A percentile compares a stretch with the other conserved stretches of the same genome.
These are phyloP conservation scores for Pocillopora grandis DNA, from an alignment of 92 coral and sea anemone species.

Conservation along the genomic window DNA sequence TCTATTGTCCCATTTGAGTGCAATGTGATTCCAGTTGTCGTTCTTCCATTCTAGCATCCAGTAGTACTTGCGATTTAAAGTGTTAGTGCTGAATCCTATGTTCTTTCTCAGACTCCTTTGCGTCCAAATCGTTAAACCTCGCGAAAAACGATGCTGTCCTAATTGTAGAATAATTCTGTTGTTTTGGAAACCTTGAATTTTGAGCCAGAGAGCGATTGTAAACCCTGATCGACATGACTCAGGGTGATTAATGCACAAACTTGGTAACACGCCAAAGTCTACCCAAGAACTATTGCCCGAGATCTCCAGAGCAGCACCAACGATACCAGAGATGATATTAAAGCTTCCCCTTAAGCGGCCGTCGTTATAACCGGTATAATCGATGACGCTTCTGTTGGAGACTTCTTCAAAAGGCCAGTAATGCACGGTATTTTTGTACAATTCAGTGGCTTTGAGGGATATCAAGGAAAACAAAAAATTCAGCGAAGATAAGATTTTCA, in stretches of 20 bases:
- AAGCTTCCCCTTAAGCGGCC: slow-evolving; percentile 69
- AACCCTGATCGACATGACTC: slow-evolving; percentile 69
- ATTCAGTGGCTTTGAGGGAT: slow-evolving; percentile 71
- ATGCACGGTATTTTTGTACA: slow-evolving; percentile 73
- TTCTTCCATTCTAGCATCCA: slow-evolving; percentile 56
- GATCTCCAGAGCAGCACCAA: slow-evolving; percentile 84
- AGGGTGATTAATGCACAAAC: slow-evolving; percentile 79
- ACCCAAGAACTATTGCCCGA: slow-evolving; percentile 58
- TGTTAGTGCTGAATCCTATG: slow-evolving; percentile 66
- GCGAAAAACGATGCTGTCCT: slow-evolving; percentile 74
- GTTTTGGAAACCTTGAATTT: slow-evolving; percentile 64
- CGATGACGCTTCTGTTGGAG: slow-evolving; percentile 43
- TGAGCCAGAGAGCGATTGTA: slow-evolving; percentile 86
- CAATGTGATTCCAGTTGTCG: slow-evolving; percentile 84
- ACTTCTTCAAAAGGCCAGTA: slow-evolving; percentile 92
- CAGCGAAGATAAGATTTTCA: slow-evolving; percentile 35
- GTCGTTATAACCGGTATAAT: slow-evolving; percentile 60
- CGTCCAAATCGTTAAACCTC: slow-evolving; percentile 89
- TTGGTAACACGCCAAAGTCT: slow-evolving; percentile 67
- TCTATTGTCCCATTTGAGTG: slow-evolving; percentile 66
- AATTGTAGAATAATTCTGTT: slow-evolving; percentile 84
- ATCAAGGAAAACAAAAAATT: slow-evolving; percentile 58
- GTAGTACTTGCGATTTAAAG: slow-evolving; percentile 36
- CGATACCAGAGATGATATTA: slow-evolving; percentile 70
- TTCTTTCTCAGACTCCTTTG: slow-evolving; percentile 44